Evolutionary conservation across 2,797 vertebrate genomes (phyloP).

Genomic region (Ispidina lecontei): DNA sequence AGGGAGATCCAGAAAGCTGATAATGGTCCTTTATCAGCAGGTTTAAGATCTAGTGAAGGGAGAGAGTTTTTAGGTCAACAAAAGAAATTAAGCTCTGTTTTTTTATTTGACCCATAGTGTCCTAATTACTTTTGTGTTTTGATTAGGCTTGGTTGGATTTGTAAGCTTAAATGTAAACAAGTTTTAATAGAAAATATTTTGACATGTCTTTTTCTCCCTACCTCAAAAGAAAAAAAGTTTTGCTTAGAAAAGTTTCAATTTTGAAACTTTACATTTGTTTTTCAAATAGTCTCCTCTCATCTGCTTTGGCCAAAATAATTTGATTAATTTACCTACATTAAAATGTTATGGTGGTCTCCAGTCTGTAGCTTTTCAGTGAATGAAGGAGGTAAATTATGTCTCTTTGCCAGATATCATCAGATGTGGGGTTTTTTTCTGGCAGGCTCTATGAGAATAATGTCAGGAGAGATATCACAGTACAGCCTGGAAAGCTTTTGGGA

Average conservation of each 20-base stretch:
- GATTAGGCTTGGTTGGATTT: not conserved
- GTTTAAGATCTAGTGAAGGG: not conserved
- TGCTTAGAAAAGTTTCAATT: not conserved
- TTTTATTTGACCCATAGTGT: not conserved
- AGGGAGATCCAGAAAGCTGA: not conserved
- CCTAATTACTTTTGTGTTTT: not conserved
- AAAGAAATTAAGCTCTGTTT: not conserved
- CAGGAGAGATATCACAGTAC: not conserved
- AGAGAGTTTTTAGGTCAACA: not conserved
- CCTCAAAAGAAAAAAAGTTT: not conserved
- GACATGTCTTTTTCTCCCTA: not conserved
- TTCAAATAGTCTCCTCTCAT: not conserved
- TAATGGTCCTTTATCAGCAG: not conserved
- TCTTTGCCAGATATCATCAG: not conserved
- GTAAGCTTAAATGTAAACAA: not conserved
- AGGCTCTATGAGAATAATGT: not conserved
- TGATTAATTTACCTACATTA: rapidly evolving
- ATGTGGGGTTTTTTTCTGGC: not conserved
- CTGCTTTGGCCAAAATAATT: not conserved
- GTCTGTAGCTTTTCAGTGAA: not conserved
- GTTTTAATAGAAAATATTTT: not conserved
- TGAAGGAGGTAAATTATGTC: not conserved
- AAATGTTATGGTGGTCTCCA: not conserved
- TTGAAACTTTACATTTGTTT: not conserved
- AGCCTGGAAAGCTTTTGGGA: not conserved